Conservation (phyloP, 2,113 vertebrate species). For the Malurus elegans region DNA sequence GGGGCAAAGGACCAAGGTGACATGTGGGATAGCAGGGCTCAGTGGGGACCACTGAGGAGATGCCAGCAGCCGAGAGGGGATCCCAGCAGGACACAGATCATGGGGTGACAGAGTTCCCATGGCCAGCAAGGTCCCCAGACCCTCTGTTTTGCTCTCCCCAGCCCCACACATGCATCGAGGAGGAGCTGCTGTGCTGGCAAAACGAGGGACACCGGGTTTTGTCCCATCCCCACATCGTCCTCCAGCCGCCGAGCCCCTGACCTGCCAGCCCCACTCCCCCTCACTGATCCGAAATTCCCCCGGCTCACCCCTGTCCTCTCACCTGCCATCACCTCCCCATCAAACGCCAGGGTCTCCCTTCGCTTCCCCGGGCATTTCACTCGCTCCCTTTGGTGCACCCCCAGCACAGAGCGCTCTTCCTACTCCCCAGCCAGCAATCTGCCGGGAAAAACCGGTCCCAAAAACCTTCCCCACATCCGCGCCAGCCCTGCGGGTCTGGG, state of each 20-base stretch:
- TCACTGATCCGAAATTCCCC: not conserved
- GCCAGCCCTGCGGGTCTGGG: conserved; percentile 19
- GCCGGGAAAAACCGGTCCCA: conserved; percentile 6
- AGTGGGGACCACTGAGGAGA: not conserved
- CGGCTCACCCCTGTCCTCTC: not conserved
- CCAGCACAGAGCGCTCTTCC: not conserved
- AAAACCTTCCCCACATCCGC: not conserved
- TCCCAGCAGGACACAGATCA: fast-evolving
- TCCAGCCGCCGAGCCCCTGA: fast-evolving
- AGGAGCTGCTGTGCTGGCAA: not conserved
- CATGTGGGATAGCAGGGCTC: fast-evolving
- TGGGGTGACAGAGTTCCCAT: not conserved
- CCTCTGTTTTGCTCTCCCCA: fast-evolving
- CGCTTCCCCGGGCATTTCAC: fast-evolving
- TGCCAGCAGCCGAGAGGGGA: not conserved
- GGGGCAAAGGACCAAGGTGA: not conserved
- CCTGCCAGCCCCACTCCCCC: not conserved
- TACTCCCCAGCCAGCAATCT: not conserved
- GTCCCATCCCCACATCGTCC: not conserved
- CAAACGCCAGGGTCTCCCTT: not conserved
- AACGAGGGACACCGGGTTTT: not conserved
- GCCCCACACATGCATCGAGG: fast-evolving
- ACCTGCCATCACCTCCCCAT: not conserved
- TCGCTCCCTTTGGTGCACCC: not conserved
- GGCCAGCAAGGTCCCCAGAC: not conserved